phyloP scores from a whole-genome alignment of 2,888 invertebrate genomes.

The Pachydiplax longipennis region DNA sequence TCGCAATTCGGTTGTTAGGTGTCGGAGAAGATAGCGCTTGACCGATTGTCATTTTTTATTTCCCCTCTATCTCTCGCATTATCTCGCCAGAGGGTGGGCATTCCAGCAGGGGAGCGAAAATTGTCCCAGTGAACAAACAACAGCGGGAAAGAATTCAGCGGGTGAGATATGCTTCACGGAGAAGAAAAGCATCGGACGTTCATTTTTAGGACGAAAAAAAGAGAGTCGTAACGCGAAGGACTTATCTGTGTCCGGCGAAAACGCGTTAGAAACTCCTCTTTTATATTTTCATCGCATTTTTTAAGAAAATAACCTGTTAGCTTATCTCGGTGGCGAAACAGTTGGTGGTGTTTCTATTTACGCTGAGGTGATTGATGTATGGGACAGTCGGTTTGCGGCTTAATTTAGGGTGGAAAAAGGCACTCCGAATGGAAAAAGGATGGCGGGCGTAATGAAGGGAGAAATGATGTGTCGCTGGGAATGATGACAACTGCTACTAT shows the following conservation, averaged over 20 bases:
- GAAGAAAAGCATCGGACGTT: neutral
- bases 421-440: too few species aligned
- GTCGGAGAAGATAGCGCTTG: neutral
- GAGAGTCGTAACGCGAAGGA: neutral
- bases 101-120: neutral
- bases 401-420: too few species aligned
- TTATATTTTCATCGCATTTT: too few species aligned
- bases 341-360: too few species aligned
- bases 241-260: neutral
- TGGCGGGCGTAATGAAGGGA: too few species aligned
- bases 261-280: too few species aligned
- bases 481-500: too few species aligned
- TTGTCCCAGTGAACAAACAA: neutral
- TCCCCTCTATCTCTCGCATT: neutral
- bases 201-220: neutral
- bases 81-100: neutral
- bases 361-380: too few species aligned
- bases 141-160: neutral
- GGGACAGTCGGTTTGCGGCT: too few species aligned
- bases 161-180: neutral
- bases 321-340: too few species aligned
- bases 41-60: neutral
- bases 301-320: too few species aligned
- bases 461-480: too few species aligned
- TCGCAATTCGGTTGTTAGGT: neutral